A percentile compares a stretch with the other conserved stretches of the same genome.
Conservation (phyloP, 2,888 invertebrate genomes). For the Callyntrura sp. region DNA sequence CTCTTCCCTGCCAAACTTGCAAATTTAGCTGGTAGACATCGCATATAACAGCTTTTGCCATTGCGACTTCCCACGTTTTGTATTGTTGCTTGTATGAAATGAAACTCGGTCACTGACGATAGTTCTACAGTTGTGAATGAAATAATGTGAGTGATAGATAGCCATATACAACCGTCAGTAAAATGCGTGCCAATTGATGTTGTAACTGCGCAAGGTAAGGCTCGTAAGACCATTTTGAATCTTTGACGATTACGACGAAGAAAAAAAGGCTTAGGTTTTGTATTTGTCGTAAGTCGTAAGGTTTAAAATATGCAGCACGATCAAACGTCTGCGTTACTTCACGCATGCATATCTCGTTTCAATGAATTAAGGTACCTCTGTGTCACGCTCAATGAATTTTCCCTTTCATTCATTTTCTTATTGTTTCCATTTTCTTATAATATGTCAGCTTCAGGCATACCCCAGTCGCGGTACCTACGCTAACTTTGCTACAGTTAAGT, state of each 20-base stretch:
- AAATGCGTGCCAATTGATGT: not conserved
- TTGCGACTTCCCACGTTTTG: too few species aligned
- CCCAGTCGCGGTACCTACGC: too few species aligned
- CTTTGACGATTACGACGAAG: slow-evolving; percentile 6
- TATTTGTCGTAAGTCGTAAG: not conserved
- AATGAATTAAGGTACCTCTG: not conserved
- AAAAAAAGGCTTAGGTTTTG: too few species aligned
- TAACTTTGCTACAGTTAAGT: too few species aligned
- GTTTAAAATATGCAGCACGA: not conserved
- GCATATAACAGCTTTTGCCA: too few species aligned
- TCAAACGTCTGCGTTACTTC: not conserved
- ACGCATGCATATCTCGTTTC: slow-evolving; percentile 21
- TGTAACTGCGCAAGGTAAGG: too few species aligned
- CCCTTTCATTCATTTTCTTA: slow-evolving; percentile 17
- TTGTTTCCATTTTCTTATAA: not conserved
- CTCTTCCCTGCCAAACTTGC: not conserved
- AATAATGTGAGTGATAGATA: not conserved
- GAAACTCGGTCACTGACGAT: not conserved
- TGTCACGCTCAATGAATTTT: slow-evolving; percentile 69
- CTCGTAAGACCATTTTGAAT: not conserved
- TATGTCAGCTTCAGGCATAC: not conserved
- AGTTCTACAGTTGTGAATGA: slow-evolving; percentile 24
- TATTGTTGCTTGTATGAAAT: not conserved
- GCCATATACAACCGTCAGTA: not conserved
- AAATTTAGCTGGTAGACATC: not conserved